phyloP scores from a whole-genome alignment of 1,140 invertebrate species.

The Heliconius eleuchia region DNA sequence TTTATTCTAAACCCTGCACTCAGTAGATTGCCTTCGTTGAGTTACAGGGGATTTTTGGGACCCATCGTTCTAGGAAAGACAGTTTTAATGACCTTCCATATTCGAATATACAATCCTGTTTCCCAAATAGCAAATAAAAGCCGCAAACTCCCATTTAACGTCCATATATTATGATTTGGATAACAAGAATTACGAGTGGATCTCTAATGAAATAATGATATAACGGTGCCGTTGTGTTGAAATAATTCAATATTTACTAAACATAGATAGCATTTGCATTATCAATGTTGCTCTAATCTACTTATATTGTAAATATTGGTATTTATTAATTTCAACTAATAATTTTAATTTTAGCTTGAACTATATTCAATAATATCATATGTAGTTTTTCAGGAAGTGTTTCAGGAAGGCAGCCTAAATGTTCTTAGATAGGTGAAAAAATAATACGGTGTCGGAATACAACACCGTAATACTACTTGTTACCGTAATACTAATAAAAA shows the following conservation, averaged over 20 bases:
- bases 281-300: neutral
- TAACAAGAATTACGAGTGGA: slow-evolving; percentile 16
- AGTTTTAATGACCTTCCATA: neutral
- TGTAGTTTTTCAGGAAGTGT: no score
- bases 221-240: slow-evolving; percentile 7
- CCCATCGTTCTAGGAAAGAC: neutral
- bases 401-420: no score
- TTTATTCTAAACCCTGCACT: slow-evolving; percentile 75
- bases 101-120: neutral
- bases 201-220: slow-evolving; percentile 19
- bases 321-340: no score
- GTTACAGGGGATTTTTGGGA: slow-evolving; percentile 61
- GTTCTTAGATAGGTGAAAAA: no score
- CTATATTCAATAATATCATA: no score
- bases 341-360: no score
- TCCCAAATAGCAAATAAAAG: neutral
- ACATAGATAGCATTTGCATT: neutral
- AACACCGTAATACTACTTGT: no score
- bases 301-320: neutral
- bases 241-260: slow-evolving; percentile 14
- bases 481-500: no score
- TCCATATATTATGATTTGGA: slow-evolving; percentile 13
- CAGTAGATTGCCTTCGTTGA: slow-evolving; percentile 66
- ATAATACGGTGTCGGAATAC: no score
- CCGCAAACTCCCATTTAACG: slow-evolving; percentile 11